phyloP scores from a whole-genome alignment of 2,888 invertebrate species.

The Tridacna gigas region DNA sequence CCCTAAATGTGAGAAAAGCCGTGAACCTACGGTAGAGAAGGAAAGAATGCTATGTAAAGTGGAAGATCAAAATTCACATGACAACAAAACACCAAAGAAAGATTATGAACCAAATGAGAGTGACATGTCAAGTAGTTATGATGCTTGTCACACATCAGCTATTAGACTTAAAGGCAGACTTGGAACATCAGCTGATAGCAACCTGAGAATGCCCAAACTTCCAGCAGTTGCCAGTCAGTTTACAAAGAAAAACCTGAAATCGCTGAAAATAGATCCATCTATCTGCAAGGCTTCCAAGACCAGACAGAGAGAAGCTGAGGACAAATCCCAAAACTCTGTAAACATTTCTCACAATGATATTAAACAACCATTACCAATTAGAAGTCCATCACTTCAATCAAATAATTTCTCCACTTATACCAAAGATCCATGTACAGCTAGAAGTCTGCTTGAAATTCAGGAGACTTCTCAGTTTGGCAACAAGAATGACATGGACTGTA shows the following conservation, averaged over 20 bases:
- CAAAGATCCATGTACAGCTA: not conserved
- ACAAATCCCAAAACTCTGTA: not conserved
- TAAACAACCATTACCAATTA: not conserved
- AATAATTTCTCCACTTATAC: no score
- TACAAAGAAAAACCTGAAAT: not conserved
- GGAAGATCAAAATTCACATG: no score
- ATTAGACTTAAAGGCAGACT: conserved; percentile 14
- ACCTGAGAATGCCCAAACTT: conserved; percentile 1
- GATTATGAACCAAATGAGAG: no score
- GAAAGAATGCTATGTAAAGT: no score
- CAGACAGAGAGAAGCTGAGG: not conserved
- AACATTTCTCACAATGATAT: not conserved
- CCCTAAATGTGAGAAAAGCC: no score
- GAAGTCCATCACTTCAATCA: not conserved
- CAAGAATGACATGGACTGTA: no score
- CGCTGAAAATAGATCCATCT: conserved; percentile 4
- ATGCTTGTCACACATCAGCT: not conserved
- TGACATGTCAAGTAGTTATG: not conserved
- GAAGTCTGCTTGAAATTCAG: not conserved
- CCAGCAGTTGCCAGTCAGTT: conserved; percentile 12
- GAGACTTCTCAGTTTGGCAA: not conserved
- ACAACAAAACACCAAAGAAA: no score
- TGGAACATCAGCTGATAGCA: not conserved
- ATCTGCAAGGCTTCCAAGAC: not conserved
- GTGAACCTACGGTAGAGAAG: no score